These are phyloP conservation scores for Catocala nupta DNA, from an alignment of 2,888 invertebrate species.

Conservation along the genomic window DNA sequence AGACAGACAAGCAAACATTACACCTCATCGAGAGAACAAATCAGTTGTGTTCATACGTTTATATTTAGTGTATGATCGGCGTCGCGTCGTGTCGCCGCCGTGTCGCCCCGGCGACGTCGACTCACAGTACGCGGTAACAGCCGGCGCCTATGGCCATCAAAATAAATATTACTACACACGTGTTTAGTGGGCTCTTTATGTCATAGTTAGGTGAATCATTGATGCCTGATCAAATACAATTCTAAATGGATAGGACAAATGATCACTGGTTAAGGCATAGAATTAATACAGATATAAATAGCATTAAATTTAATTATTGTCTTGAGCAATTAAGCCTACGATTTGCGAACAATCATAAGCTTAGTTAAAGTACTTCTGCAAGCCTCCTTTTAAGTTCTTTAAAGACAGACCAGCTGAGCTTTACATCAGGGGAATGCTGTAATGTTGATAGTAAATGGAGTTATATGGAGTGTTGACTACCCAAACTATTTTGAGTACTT, in stretches of 20 bases:
- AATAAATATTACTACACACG: conserved; percentile 39
- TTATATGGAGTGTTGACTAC: too few relatives aligned
- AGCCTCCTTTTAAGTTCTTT: too few relatives aligned
- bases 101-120: conserved; percentile 29
- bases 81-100: conserved; percentile 34
- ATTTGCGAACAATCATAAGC: too few relatives aligned
- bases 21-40: conserved; percentile 27
- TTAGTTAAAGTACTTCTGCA: too few relatives aligned
- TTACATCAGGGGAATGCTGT: background rate
- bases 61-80: conserved; percentile 37
- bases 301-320: too few relatives aligned
- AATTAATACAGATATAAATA: too few relatives aligned
- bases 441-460: background rate
- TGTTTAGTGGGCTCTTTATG: conserved; percentile 43
- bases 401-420: too few relatives aligned
- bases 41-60: conserved; percentile 43
- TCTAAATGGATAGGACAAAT: background rate
- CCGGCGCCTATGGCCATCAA: conserved; percentile 48
- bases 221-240: background rate
- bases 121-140: conserved; percentile 41
- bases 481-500: too few relatives aligned
- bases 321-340: too few relatives aligned
- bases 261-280: too few relatives aligned
- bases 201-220: conserved; percentile 34
- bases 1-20: conserved; percentile 18